Base-by-base conservation (phyloP, 92 coral and sea anemone genomes). In the Epizoanthus scotinus region DNA sequence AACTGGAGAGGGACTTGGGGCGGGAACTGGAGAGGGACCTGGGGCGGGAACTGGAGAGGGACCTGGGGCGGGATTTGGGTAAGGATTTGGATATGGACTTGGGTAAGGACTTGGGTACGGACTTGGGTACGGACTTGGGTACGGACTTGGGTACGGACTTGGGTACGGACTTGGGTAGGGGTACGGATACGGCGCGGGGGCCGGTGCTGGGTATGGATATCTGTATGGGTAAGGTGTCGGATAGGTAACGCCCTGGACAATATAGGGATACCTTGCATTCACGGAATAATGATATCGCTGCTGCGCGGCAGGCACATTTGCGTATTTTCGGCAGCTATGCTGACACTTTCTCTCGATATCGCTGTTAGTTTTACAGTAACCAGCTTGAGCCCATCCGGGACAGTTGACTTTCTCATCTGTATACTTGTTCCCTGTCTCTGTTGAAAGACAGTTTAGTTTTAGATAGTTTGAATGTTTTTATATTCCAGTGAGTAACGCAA, bases 301-400 rank as follows among this genome's bases (percentile, higher is more conserved):
- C 8, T 70, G 1, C 0, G 91, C 91, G 24, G 52, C 52, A 12
- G 87, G 58, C 38, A 78, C 85, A 5, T 42, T 2, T 0, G 7
- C 14, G 77, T 87, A 87, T 84, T 84, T 87, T 36, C 83, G 82
- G 67, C 91, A 87, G 44, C 91, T 87, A 60, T 87, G 88, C 1
- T 83, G 88, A 36, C 91, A 87, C 22, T 64, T 72, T 47, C 26
- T 54, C 1, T 84, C 29, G 29, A 87, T 87, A 25, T 87, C 88
- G 14, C 29, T 55, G 55, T 83, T 87, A 17, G 88, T 78, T 24
- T 18, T 68, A 57, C 91, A 88, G 26, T 59, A 88, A 20, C 91
- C 91, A 5, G 67, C 61, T 61, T 59, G 84, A 34, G 78, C 85
- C 91, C 86, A 88, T 36, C 70, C 85, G 12, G 91, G 91, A 47